phyloP scores from a whole-genome alignment of 2,888 invertebrate genomes.

The Parochlus steinenii region DNA sequence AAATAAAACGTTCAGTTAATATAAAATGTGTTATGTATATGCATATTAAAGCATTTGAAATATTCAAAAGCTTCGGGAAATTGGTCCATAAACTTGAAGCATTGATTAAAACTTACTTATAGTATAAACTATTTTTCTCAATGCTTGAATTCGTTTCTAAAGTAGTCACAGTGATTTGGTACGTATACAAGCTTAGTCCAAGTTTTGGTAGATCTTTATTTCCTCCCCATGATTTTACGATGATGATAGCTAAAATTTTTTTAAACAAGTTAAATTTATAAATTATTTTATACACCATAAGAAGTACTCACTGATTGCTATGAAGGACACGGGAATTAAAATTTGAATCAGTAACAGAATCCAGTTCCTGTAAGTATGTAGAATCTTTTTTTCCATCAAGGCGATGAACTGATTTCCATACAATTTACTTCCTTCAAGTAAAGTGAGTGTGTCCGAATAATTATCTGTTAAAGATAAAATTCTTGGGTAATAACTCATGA shows the following conservation, averaged over 20 bases:
- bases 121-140: too few relatives aligned
- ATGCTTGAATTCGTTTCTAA: slow-evolving; percentile 17
- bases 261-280: too few relatives aligned
- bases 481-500: neutral
- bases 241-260: slow-evolving; percentile 43
- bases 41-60: too few relatives aligned
- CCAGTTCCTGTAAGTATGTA: slow-evolving; percentile 45
- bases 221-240: slow-evolving; percentile 32
- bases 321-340: slow-evolving; percentile 42
- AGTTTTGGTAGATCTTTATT: slow-evolving; percentile 37
- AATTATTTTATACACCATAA: too few relatives aligned
- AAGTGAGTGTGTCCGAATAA: neutral
- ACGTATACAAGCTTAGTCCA: slow-evolving; percentile 35
- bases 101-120: too few relatives aligned
- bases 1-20: too few relatives aligned
- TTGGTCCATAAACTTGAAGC: too few relatives aligned
- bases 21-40: too few relatives aligned
- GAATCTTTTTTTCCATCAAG: slow-evolving; percentile 41
- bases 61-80: too few relatives aligned
- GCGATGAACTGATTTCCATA: slow-evolving; percentile 38
- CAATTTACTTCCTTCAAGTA: slow-evolving; percentile 21
- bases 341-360: slow-evolving; percentile 41
- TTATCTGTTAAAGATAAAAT: neutral
- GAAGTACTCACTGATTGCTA: too few relatives aligned
- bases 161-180: slow-evolving; percentile 24